Evolutionary conservation across 2,113 vertebrate species (phyloP).

Genomic region (Scopus umbretta): DNA sequence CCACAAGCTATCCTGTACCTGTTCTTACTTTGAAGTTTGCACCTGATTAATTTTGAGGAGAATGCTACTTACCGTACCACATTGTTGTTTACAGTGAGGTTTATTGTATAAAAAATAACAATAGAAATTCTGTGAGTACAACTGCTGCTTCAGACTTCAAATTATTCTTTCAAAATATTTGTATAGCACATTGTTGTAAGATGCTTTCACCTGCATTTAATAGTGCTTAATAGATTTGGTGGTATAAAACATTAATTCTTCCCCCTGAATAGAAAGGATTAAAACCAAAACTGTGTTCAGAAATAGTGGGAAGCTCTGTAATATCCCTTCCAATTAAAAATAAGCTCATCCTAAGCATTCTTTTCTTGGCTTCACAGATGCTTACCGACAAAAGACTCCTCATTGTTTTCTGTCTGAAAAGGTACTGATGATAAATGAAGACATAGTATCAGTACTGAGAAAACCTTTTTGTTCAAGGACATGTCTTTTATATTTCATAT

Average conservation of each 20-base stretch:
- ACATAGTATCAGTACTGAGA: not conserved
- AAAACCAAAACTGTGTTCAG: not conserved
- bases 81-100: not conserved
- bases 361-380: not conserved
- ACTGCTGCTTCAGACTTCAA: not conserved
- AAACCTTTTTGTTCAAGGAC: not conserved
- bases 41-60: not conserved
- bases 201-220: not conserved
- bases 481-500: not conserved
- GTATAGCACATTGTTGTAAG: not conserved
- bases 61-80: not conserved
- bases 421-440: not conserved
- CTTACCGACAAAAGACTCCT: not conserved
- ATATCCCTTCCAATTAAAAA: not conserved
- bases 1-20: not conserved
- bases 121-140: not conserved
- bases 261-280: not conserved
- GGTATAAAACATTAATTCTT: not conserved
- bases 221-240: not conserved
- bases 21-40: not conserved
- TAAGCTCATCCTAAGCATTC: not conserved
- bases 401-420: not conserved
- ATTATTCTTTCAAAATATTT: not conserved
- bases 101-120: not conserved
- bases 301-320: not conserved